Base-by-base conservation (phyloP, 2,113 vertebrate species). In the Serinus canaria region DNA sequence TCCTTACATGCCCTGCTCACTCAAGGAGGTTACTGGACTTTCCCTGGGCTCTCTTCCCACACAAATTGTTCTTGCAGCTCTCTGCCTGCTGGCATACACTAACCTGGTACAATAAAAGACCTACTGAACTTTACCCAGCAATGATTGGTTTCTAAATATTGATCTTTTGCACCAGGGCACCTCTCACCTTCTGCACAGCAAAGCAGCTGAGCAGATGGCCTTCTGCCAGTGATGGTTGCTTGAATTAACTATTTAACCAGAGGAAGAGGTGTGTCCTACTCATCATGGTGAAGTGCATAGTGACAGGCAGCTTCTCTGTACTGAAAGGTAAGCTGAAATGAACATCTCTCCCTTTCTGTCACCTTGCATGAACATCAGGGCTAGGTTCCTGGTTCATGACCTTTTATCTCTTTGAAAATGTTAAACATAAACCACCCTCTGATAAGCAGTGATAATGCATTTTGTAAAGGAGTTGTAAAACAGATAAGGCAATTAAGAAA, bases 341-440 rank as follows among this genome's bases (percentile, higher is more conserved):
- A 59, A 16, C 27, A 9, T n/a, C 66, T 30, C 52, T 82, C 52
- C 87, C 21, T 44, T 87, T 82, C 92, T 87, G 84, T 73, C 85
- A 83, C 44, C 20, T 85, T 59, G 24, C 60, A 46, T 84, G 58
- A 90, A 41, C 15, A 7, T 88, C 90, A 96, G 58, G 30, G 19
- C 39, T 50, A 67, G 13, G 53, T 91, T 92, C 80, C 87, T 72
- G 84, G 87, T 92, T 95, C 70, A 19, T 58, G 83, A 73, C 55
- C 80, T 84, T 92, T 92, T 79, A 87, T 64, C 30, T 47, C 66
- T 66, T 63, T 77, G 78, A 83, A 95, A 95, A 85, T 39, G 79
- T 39, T 79, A 62, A 83, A 63, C 59, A 47, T 50, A 75, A 96
- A 79, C n/a, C 43, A 76, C 55, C 19, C 35, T 76, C 46, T 77